phyloP scores from a whole-genome alignment of 1,140 invertebrate species.

The Archivesica marissinica region DNA sequence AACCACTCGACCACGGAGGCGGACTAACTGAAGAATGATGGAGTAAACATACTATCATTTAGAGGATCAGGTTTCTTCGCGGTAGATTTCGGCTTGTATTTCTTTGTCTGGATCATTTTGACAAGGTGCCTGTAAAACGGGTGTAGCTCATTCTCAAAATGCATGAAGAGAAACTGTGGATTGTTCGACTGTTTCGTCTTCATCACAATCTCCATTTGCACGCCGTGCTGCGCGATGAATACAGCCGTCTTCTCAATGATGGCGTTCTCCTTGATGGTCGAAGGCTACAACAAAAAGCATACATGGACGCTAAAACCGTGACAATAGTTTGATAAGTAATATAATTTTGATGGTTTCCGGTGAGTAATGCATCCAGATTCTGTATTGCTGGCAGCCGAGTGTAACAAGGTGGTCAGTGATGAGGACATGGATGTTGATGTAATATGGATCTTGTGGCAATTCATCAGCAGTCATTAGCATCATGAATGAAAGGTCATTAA shows the following conservation, averaged over 20 bases:
- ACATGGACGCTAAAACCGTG: no score
- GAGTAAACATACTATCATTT: constrained; percentile 52
- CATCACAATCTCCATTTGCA: constrained; percentile 99
- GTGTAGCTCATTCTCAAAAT: constrained; percentile 93
- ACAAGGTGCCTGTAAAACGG: constrained; percentile 94
- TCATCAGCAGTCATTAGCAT: no score
- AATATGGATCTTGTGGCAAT: no score
- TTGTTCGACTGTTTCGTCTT: constrained; percentile 98
- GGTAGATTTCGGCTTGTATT: constrained; percentile 86
- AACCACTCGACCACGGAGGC: no score
- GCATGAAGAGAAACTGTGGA: constrained; percentile 96
- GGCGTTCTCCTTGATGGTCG: constrained; percentile 94
- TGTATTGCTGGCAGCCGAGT: no score
- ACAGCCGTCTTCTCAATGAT: constrained; percentile 98
- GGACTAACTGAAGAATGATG: no score
- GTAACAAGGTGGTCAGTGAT: no score
- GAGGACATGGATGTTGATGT: no score
- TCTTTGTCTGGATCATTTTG: constrained; percentile 83
- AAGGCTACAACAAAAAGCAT: constrained; percentile 89
- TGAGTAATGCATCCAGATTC: no score
- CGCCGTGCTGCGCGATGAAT: constrained; percentile 96
- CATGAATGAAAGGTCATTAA: no score
- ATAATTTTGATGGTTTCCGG: no score
- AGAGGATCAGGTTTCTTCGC: constrained; percentile 59
- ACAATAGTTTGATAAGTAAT: no score